These are phyloP conservation scores for Brevimyrus niger DNA, from an alignment of 2,113 vertebrate species.

Conservation along the genomic window DNA sequence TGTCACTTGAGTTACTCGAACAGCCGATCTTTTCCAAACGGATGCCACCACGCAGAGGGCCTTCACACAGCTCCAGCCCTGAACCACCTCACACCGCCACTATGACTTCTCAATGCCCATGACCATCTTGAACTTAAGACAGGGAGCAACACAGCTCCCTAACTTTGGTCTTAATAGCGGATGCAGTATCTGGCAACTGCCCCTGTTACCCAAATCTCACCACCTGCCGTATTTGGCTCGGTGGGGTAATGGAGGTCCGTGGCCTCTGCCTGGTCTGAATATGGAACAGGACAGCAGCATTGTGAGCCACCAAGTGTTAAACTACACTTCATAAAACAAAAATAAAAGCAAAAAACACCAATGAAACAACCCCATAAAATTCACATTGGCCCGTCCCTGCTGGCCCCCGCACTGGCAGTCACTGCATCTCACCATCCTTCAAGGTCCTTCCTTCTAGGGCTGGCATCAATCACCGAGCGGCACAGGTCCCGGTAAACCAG, in stretches of 20 bases:
- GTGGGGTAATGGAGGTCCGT: not conserved
- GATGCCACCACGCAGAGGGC: not conserved
- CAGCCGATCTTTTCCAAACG: not conserved
- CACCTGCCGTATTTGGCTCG: not conserved
- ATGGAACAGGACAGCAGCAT: not conserved
- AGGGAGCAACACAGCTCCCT: not conserved
- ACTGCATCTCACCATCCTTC: conserved; percentile 44
- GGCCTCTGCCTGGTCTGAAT: not conserved
- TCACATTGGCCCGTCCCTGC: not conserved
- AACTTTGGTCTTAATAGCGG: not conserved
- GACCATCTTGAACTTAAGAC: not conserved
- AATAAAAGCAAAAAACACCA: not conserved
- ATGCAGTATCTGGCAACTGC: not conserved
- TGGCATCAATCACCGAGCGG: conserved; percentile 59
- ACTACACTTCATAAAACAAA: not conserved
- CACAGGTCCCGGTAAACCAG: not conserved
- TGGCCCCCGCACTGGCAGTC: conserved; percentile 34
- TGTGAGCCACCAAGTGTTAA: not conserved
- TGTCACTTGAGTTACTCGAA: not conserved
- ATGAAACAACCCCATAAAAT: not conserved
- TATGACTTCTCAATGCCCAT: not conserved
- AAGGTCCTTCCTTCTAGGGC: conserved; percentile 53
- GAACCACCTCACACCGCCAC: not conserved
- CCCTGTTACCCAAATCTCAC: not conserved
- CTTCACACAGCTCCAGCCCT: not conserved